Evolutionary conservation across 64 coral and sea anemone species (phyloP).

Genomic region (Dendronephthya gigantea): DNA sequence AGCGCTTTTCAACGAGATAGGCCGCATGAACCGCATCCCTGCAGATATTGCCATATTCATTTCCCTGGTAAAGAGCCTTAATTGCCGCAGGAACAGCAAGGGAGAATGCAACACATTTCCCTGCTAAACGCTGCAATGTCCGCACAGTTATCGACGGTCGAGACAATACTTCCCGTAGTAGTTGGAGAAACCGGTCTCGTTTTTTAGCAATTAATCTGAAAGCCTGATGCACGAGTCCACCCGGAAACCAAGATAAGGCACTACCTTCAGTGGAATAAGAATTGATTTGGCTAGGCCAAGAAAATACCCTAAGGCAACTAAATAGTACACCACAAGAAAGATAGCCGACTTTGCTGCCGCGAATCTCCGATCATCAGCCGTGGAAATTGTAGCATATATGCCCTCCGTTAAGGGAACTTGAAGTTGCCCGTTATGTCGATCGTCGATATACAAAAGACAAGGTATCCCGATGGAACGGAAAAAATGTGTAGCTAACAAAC

Average conservation of each 20-base stretch:
- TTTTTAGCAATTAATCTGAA: neutral
- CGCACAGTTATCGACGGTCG: neutral
- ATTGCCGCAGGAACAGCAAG: neutral
- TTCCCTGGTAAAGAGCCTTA: neutral
- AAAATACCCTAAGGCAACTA: neutral
- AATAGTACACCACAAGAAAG: neutral
- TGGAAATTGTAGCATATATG: neutral
- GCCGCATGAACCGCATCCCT: neutral
- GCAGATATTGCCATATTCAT: neutral
- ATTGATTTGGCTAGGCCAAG: slow-evolving; percentile 5
- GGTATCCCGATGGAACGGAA: neutral
- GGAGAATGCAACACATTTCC: neutral
- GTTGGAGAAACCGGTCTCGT: neutral
- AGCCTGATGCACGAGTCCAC: neutral
- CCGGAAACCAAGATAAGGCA: slow-evolving; percentile 3
- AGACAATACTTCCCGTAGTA: neutral
- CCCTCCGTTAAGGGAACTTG: neutral
- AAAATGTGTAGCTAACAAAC: slow-evolving; percentile 1
- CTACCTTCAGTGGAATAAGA: neutral
- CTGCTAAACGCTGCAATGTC: neutral
- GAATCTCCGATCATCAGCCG: neutral
- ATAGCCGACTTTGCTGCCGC: neutral
- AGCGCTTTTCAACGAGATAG: neutral
- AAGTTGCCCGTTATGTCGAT: neutral
- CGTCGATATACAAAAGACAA: neutral